Conservation (phyloP, 1,140 invertebrate genomes). For the Sitophilus oryzae region DNA sequence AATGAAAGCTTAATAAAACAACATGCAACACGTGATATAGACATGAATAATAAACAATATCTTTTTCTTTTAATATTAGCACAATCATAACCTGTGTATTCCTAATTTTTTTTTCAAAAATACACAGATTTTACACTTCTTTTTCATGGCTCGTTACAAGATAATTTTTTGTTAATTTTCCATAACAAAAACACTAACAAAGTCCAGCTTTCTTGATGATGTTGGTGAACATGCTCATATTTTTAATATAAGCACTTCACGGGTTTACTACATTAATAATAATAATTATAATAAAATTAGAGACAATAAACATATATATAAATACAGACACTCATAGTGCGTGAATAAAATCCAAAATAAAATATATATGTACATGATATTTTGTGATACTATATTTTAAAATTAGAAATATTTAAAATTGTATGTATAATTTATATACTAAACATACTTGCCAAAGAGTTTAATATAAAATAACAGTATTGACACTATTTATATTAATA, state of each 20-base stretch:
- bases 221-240: conserved; percentile 37
- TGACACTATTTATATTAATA: no score
- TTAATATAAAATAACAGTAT: no score
- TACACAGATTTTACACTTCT: not conserved
- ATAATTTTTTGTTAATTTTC: conserved; percentile 34
- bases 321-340: conserved; percentile 33
- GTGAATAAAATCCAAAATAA: conserved; percentile 26
- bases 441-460: no score
- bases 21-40: not conserved
- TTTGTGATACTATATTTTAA: conserved; percentile 14
- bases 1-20: conserved; percentile 8
- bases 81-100: not conserved
- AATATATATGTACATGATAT: conserved; percentile 25
- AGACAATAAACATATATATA: conserved; percentile 9
- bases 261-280: not conserved
- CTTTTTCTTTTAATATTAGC: not conserved
- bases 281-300: not conserved
- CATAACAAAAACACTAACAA: conserved; percentile 39
- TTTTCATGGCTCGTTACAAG: conserved; percentile 15
- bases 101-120: not conserved
- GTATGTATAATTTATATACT: no score
- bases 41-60: not conserved
- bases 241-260: conserved; percentile 41
- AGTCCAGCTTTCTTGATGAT: conserved; percentile 22
- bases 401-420: conserved; percentile 5